These are phyloP conservation scores for Falco rusticolus DNA, from an alignment of 2,797 vertebrate species.

Conservation along the genomic window DNA sequence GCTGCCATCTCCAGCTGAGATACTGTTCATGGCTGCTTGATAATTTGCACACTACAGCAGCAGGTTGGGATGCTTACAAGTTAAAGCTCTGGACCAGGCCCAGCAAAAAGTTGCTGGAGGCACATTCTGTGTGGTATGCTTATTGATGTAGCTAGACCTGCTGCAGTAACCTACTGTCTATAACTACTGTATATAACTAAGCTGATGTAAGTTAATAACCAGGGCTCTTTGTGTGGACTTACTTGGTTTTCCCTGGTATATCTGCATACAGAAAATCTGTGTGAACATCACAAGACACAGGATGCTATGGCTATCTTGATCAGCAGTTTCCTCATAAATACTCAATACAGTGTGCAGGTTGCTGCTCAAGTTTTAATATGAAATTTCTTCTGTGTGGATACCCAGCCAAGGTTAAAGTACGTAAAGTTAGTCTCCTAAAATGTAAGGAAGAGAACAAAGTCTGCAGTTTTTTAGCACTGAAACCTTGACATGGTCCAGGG, in stretches of 20 bases:
- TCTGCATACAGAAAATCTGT: background rate
- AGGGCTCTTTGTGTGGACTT: background rate
- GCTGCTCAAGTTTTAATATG: background rate
- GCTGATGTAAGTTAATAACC: background rate
- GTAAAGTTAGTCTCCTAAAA: background rate
- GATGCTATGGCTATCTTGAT: background rate
- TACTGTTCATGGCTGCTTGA: background rate
- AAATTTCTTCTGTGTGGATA: background rate
- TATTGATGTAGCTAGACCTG: background rate
- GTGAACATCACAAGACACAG: background rate
- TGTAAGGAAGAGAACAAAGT: background rate
- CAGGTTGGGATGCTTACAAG: background rate
- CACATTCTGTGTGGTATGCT: background rate
- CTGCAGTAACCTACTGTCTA: background rate
- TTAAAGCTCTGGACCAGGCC: background rate
- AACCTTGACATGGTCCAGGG: background rate
- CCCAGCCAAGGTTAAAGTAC: background rate
- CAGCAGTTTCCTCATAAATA: background rate
- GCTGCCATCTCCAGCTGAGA: conserved; percentile 16
- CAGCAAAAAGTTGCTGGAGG: background rate
- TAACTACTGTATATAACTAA: background rate
- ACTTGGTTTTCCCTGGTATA: background rate
- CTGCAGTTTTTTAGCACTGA: background rate
- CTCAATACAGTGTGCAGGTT: background rate
- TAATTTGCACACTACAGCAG: background rate